Base-by-base conservation (phyloP, 2,113 vertebrate genomes). In the Puntigrus tetrazona region DNA sequence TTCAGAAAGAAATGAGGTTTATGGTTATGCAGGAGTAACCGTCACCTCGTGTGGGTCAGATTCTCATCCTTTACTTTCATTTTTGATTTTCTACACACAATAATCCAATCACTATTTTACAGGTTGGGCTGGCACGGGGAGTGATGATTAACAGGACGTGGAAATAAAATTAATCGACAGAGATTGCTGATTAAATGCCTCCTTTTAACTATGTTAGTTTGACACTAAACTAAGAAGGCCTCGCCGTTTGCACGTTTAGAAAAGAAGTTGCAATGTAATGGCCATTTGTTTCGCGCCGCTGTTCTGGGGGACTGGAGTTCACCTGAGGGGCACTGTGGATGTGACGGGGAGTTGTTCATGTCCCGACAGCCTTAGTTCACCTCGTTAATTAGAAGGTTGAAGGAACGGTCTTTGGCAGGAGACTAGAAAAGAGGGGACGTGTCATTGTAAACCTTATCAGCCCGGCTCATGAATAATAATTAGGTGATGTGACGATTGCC, bases 341-440 rank as follows among this genome's bases (percentile, higher is more conserved):
- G 76, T 78, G 50, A 59, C 1, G 10, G 76, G 29, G 31, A 41
- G 34, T 34, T 78, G 52, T 78, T 78, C 59, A 78, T 57, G 73
- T 75, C 22, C 20, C 25, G 52, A 78, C 76, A 59, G 45, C 74
- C 5, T 20, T 34, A 77, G 27, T 55, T 77, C 47, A 78, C 27
- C 27, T 10, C 7, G 20, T 75, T 75, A 50, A 75, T 75, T 50
- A 75, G 41, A 75, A 50, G 25, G 45, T 50, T 75, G 11, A 75
- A 9, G 43, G 20, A 72, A 72, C 9, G 13, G n/a, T 75, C 73
- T 75, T 75, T 75, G 73, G 73, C 73, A 50, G 73, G 41, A 50
- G 27, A 6, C 1, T 50, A 69, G 72, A 75, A 43, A 74, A 74
- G 25, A 27, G 72, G 67, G 34, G 18, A 38, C 0, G 10, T 4